A percentile compares a stretch with the other conserved stretches of the same genome.
These are phyloP conservation scores for Matsumyia berberina DNA, from an alignment of 2,888 invertebrate species.

Conservation along the genomic window DNA sequence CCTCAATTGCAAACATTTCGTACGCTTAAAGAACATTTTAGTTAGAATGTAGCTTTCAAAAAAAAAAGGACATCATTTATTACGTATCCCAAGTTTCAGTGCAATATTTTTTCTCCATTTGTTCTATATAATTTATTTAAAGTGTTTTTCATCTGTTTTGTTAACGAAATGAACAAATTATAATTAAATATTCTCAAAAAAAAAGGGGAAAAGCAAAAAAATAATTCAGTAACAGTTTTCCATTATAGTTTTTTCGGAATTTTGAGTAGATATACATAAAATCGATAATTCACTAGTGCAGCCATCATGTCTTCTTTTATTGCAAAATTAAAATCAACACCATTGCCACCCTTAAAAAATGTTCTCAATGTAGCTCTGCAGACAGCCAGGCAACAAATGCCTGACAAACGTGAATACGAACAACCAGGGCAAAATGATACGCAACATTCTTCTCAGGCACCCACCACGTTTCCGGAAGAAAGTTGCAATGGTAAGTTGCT, in stretches of 20 bases:
- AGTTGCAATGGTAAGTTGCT: constrained; percentile 48
- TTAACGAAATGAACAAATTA: constrained; percentile 6
- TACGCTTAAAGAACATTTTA: constrained; percentile 24
- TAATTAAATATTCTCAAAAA: background rate
- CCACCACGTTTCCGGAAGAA: constrained; percentile 43
- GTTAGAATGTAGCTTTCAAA: constrained; percentile 46
- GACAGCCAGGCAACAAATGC: constrained; percentile 91
- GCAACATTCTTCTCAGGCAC: constrained; percentile 55
- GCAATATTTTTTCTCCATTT: constrained; percentile 30
- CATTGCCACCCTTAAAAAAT: constrained; percentile 90
- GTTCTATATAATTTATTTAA: background rate
- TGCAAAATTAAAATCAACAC: constrained; percentile 86
- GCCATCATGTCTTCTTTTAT: constrained; percentile 85
- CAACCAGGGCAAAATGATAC: constrained; percentile 79
- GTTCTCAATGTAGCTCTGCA: constrained; percentile 93
- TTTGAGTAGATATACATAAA: constrained; percentile 78
- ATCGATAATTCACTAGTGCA: constrained; percentile 81
- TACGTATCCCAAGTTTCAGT: constrained; percentile 42
- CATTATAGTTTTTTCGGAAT: constrained; percentile 64
- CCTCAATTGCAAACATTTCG: constrained; percentile 29
- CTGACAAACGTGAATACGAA: constrained; percentile 86
- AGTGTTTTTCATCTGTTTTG: constrained; percentile 37
- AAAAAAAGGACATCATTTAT: constrained; percentile 17
- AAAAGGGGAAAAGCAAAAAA: background rate
- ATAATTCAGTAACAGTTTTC: constrained; percentile 48